Evolutionary conservation across 1,140 invertebrate genomes (phyloP).

Genomic region (Eulimnadia texana): DNA sequence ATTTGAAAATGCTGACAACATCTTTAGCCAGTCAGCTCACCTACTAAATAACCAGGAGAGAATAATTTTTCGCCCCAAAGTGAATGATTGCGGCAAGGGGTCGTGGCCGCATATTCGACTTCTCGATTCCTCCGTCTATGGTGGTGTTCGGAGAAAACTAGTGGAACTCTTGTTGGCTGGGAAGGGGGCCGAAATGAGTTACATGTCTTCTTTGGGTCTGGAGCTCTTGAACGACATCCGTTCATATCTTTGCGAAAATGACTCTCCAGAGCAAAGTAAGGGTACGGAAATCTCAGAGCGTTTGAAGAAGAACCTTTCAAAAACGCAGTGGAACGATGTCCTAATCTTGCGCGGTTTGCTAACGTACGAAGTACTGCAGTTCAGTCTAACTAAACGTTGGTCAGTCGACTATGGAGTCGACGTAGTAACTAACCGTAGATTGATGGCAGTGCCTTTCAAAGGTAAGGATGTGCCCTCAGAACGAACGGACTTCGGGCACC

Average conservation of each 20-base stretch:
- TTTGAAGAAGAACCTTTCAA: neutral
- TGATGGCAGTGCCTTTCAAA: conserved; percentile 20
- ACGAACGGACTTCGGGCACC: conserved; percentile 21
- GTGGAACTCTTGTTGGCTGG: too few species aligned
- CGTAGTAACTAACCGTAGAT: neutral
- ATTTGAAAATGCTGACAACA: conserved; percentile 2
- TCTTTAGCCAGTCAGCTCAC: too few species aligned
- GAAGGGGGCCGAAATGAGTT: too few species aligned
- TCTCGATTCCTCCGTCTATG: too few species aligned
- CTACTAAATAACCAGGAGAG: too few species aligned
- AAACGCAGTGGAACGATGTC: conserved; percentile 12
- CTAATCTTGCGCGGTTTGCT: conserved; percentile 17
- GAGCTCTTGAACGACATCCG: too few species aligned
- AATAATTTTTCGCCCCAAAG: too few species aligned
- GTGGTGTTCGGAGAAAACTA: too few species aligned
- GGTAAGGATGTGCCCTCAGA: conserved; percentile 20
- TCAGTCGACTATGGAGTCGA: conserved; percentile 20
- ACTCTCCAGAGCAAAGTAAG: neutral
- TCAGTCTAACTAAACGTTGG: conserved; percentile 18
- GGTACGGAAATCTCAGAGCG: neutral
- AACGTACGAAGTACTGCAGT: conserved; percentile 16
- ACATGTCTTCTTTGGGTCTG: too few species aligned
- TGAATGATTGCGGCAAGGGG: too few species aligned
- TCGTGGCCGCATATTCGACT: too few species aligned
- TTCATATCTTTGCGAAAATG: conserved; percentile 1